A percentile compares a stretch with the other conserved stretches of the same genome.
Conservation (phyloP, 2,113 vertebrate genomes). For the Sapajus apella region DNA sequence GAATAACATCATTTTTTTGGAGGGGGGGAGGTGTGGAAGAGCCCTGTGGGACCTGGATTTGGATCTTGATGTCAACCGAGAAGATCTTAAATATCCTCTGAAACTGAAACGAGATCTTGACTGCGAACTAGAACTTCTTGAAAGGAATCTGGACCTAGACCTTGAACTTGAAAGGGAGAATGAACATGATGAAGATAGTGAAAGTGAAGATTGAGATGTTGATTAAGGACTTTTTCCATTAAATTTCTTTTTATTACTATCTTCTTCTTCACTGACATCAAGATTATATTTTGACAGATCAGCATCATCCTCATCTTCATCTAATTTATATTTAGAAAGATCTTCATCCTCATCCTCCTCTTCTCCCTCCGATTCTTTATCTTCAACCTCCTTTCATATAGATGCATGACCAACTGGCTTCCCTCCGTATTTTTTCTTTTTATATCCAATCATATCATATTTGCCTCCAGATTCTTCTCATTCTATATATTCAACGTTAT, state of each 20-base stretch:
- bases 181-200: slow-evolving; percentile 91
- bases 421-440: slow-evolving; percentile 98
- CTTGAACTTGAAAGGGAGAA: slow-evolving; percentile 97
- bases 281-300: slow-evolving; percentile 98
- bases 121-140: slow-evolving; percentile 97
- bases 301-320: slow-evolving; percentile 95
- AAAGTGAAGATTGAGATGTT: slow-evolving; percentile 92
- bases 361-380: slow-evolving; percentile 93
- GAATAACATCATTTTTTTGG: slow-evolving; percentile 91
- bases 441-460: slow-evolving; percentile 99
- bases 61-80: slow-evolving; percentile 99
- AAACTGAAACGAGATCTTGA: slow-evolving; percentile 95
- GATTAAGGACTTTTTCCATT: slow-evolving; percentile 88
- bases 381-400: slow-evolving; percentile 91
- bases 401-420: slow-evolving; percentile 88
- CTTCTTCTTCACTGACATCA: slow-evolving; percentile 93
- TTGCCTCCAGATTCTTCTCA: slow-evolving; percentile 98
- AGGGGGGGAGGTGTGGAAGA: slow-evolving; percentile 86
- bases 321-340: slow-evolving; percentile 97
- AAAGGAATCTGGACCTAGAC: slow-evolving; percentile 99
- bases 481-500: slow-evolving; percentile 97
- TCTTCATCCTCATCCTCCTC: slow-evolving; percentile 96
- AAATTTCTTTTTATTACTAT: slow-evolving; percentile 85
- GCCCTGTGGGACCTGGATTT: slow-evolving; percentile 98
- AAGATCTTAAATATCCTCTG: slow-evolving; percentile 88